These are phyloP conservation scores for Camelus dromedarius DNA, from an alignment of 2,113 vertebrate genomes.

Conservation along the genomic window DNA sequence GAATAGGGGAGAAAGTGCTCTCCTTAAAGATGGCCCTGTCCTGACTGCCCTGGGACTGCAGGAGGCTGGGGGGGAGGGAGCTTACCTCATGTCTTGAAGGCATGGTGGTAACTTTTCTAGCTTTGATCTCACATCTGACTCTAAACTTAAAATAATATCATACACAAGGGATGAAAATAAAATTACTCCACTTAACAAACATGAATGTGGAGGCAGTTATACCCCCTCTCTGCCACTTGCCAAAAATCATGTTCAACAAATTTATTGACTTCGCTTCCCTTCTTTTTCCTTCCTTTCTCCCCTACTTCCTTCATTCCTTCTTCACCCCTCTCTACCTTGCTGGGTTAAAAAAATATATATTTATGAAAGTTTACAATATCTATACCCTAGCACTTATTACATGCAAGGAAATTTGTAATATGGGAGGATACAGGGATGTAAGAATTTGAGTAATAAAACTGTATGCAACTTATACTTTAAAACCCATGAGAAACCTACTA, in stretches of 20 bases:
- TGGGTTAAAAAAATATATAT: background rate
- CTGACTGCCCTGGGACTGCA: background rate
- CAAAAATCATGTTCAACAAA: background rate
- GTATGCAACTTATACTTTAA: background rate
- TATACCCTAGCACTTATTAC: background rate
- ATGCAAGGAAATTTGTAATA: background rate
- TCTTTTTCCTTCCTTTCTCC: background rate
- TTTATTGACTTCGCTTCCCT: background rate
- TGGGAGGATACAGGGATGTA: background rate
- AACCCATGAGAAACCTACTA: background rate
- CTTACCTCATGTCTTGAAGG: background rate
- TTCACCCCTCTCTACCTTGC: background rate
- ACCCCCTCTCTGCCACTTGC: background rate
- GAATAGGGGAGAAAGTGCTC: background rate
- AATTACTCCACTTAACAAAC: background rate
- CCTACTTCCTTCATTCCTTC: background rate
- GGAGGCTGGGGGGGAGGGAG: too few relatives aligned
- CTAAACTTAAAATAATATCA: background rate
- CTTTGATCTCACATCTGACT: background rate
- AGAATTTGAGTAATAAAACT: conserved; percentile 3
- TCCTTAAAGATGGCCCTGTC: background rate
- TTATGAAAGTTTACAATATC: background rate
- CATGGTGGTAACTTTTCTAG: background rate
- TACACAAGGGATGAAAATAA: background rate
- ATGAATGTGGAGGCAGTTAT: background rate